phyloP scores from a whole-genome alignment of 2,888 invertebrate genomes.

The Agapostemon virescens region DNA sequence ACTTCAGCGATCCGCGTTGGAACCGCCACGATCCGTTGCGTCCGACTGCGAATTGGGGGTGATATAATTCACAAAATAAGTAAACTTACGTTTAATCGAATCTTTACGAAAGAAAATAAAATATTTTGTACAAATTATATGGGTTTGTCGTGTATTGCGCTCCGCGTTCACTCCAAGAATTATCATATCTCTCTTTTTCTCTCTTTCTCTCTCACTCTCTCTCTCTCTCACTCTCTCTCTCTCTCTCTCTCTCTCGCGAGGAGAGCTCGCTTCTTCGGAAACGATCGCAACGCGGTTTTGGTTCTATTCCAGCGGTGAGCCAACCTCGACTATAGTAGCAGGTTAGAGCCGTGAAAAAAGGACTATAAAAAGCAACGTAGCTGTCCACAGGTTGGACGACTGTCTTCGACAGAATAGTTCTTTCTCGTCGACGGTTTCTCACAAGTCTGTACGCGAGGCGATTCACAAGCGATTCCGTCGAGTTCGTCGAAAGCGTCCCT shows the following conservation, averaged over 20 bases:
- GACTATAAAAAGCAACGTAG: conserved; percentile 57
- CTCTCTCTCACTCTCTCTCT: too few species aligned
- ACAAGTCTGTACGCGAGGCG: conserved; percentile 23
- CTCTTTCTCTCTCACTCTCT: background rate
- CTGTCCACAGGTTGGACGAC: conserved; percentile 28
- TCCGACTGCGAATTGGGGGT: conserved; percentile 26
- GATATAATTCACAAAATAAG: conserved; percentile 49
- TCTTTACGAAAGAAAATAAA: conserved; percentile 51
- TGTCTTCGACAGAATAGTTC: conserved; percentile 27
- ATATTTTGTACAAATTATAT: conserved; percentile 55
- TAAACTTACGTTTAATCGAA: conserved; percentile 56
- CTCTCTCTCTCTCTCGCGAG: background rate
- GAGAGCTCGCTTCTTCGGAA: conserved; percentile 24
- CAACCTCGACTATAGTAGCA: conserved; percentile 44
- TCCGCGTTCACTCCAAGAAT: conserved; percentile 27
- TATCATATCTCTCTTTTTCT: conserved; percentile 14
- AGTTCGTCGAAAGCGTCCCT: background rate
- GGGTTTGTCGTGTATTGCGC: conserved; percentile 34
- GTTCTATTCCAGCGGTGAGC: conserved; percentile 47
- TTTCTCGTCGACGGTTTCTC: conserved; percentile 39
- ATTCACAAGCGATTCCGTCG: background rate
- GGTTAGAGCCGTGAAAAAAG: conserved; percentile 44
- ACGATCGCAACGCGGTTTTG: conserved; percentile 48
- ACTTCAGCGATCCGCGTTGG: background rate
- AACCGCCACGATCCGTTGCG: background rate